Conservation (phyloP, 2,797 vertebrate genomes). For the Microchirus variegatus region DNA sequence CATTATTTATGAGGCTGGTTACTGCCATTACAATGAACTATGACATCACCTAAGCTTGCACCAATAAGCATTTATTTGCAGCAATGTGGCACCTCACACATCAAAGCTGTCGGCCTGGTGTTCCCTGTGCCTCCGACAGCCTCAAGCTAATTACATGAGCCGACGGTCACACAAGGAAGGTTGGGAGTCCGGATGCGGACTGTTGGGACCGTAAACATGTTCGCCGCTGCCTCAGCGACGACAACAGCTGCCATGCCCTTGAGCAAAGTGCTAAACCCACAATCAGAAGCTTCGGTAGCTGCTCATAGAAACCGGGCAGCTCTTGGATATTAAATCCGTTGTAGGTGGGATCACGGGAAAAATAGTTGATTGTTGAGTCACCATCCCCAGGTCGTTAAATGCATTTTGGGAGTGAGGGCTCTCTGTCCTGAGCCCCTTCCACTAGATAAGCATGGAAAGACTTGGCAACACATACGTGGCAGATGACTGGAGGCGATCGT, state of each 20-base stretch:
- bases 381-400: not conserved
- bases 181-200: conserved; percentile 28
- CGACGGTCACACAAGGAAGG: conserved; percentile 53
- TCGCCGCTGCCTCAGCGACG: conserved; percentile 31
- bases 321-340: conserved; percentile 5
- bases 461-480: too few species aligned
- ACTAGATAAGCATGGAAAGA: too few species aligned
- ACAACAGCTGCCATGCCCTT: conserved; percentile 75
- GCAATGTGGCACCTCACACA: conserved; percentile 84
- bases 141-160: conserved; percentile 63
- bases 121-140: conserved; percentile 53
- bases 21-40: conserved; percentile 77
- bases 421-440: too few species aligned
- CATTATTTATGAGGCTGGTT: conserved; percentile 80
- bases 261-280: conserved; percentile 61
- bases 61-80: conserved; percentile 81
- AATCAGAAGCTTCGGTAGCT: conserved; percentile 38
- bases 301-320: conserved; percentile 28
- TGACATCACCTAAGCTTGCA: conserved; percentile 78
- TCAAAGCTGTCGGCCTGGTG: conserved; percentile 69
- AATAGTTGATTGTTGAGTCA: not conserved
- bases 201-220: conserved; percentile 48
- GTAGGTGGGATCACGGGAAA: not conserved
- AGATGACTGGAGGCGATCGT: too few species aligned
- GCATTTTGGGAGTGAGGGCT: not conserved